These are phyloP conservation scores for Eudyptes chrysolophus DNA, from an alignment of 2,113 vertebrate genomes.

Conservation along the genomic window DNA sequence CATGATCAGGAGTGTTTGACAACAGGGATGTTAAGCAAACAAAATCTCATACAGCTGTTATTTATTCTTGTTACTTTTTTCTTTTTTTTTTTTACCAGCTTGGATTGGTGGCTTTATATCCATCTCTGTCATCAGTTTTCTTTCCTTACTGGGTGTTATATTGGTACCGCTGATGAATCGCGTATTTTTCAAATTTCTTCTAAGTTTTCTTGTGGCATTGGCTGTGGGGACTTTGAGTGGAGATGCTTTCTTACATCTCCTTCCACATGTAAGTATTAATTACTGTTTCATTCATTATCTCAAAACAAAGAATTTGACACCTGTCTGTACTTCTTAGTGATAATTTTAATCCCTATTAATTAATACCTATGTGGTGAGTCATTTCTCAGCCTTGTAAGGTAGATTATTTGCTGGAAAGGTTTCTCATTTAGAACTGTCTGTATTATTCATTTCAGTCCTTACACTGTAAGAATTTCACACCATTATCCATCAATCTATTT, in stretches of 20 bases:
- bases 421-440: not conserved
- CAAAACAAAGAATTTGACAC: not conserved
- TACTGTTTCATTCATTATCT: not conserved
- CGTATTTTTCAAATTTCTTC: constrained; percentile 95
- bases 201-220: constrained; percentile 95
- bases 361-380: not conserved
- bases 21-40: not conserved
- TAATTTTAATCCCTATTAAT: not conserved
- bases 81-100: constrained; percentile 76
- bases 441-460: not conserved
- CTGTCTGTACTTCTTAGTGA: not conserved
- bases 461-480: not conserved
- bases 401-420: not conserved
- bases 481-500: not conserved
- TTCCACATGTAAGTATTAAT: constrained; percentile 90
- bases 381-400: not conserved
- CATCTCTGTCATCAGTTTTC: constrained; percentile 93
- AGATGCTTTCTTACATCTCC: constrained; percentile 95
- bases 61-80: not conserved
- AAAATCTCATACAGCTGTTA: not conserved
- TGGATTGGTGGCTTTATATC: constrained; percentile 94
- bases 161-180: constrained; percentile 94
- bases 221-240: constrained; percentile 96
- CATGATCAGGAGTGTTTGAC: not conserved
- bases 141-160: constrained; percentile 89